Conservation (phyloP, 2,113 vertebrate species). For the Cyrtonyx montezumae region DNA sequence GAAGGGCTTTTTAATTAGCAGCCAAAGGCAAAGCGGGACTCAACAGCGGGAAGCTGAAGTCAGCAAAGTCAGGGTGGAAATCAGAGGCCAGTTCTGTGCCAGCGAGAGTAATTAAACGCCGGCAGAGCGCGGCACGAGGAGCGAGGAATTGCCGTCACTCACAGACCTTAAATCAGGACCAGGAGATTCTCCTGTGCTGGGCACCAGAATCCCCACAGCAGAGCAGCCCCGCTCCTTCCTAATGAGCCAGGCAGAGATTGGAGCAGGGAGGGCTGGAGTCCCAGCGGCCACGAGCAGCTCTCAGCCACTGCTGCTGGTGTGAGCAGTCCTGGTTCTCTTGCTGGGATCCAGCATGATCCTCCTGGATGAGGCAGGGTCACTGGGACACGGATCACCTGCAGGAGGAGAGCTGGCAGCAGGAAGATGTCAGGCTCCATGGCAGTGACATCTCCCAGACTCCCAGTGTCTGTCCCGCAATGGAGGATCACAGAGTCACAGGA, state of each 20-base stretch:
- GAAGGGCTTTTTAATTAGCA: constrained; percentile 68
- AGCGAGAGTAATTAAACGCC: constrained; percentile 24
- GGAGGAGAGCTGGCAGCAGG: not conserved
- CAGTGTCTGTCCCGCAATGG: not conserved
- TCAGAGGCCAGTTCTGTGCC: constrained; percentile 33
- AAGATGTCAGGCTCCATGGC: not conserved
- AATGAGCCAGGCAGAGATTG: rapidly evolving
- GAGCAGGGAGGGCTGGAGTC: rapidly evolving
- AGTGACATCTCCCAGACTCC: rapidly evolving
- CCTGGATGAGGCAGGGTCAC: rapidly evolving
- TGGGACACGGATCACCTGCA: rapidly evolving
- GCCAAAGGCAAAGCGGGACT: constrained; percentile 53
- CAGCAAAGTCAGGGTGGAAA: constrained; percentile 62
- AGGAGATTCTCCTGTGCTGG: not conserved
- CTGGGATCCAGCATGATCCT: rapidly evolving
- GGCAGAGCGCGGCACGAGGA: not conserved
- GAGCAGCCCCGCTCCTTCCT: not conserved
- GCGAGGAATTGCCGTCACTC: constrained; percentile 27
- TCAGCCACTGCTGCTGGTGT: not conserved
- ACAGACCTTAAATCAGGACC: constrained; percentile 7
- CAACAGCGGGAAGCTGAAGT: constrained; percentile 54
- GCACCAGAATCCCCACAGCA: rapidly evolving
- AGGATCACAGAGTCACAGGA: too few relatives aligned
- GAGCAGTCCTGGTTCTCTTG: not conserved
- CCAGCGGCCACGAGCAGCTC: not conserved